Conservation (phyloP, 2,113 vertebrate species). For the Rutilus rutilus region DNA sequence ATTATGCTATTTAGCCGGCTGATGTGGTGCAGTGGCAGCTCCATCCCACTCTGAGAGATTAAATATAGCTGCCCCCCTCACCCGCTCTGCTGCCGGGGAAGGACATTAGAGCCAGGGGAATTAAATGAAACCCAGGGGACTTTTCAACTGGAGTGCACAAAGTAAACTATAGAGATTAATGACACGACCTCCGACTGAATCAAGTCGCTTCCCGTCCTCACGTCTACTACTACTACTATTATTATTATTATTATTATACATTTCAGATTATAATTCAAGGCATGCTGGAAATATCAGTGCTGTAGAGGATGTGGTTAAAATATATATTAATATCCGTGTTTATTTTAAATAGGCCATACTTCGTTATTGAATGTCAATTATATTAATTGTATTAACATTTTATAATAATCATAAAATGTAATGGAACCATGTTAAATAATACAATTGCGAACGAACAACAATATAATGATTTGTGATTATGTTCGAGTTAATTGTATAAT, state of each 20-base stretch:
- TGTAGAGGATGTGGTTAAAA: neutral
- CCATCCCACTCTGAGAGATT: slow-evolving; percentile 75
- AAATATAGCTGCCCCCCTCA: slow-evolving; percentile 70
- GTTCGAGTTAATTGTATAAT: neutral
- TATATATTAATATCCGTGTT: neutral
- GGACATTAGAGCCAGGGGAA: slow-evolving; percentile 79
- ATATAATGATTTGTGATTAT: neutral
- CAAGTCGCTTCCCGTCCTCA: slow-evolving; percentile 62
- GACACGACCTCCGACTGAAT: slow-evolving; percentile 70
- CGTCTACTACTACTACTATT: neutral
- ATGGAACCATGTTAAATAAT: neutral
- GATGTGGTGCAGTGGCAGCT: slow-evolving; percentile 77
- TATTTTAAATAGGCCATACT: neutral
- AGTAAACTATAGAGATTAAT: slow-evolving; percentile 82
- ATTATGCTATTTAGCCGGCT: slow-evolving; percentile 80
- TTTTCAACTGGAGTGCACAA: slow-evolving; percentile 73
- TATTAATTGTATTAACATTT: neutral
- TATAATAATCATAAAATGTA: neutral
- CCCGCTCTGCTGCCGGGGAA: slow-evolving; percentile 63
- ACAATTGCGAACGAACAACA: neutral
- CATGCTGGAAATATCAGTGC: neutral
- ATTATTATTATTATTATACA: slow-evolving; percentile 40
- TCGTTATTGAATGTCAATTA: neutral
- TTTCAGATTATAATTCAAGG: neutral
- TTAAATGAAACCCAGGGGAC: slow-evolving; percentile 77